Base-by-base conservation (phyloP, 92 coral and sea anemone species). In the Epizoanthus scotinus region DNA sequence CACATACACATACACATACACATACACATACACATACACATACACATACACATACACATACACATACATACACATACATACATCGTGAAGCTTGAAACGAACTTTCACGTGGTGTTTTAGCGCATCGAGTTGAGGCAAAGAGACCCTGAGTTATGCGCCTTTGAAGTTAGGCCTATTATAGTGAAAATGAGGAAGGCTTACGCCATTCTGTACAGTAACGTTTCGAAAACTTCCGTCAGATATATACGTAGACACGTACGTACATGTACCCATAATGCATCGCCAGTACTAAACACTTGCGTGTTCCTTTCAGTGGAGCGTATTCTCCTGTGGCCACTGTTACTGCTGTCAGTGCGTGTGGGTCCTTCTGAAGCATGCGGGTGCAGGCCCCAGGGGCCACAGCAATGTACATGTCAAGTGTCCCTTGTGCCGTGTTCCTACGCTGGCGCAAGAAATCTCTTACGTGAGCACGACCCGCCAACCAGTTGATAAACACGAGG, bases 301-400 rank as follows among this genome's bases (percentile, higher is more conserved):
- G 17, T 24, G 54, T 20, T 57, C 26, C 59, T 82, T 82, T 61
- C 84, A 95, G 99, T 95, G 99, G 99, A 95, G 98, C 87, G 99
- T 95, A 17, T 95, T 93, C 74, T 91, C 94, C 0, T 95, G 99
- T 78, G 99, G 99, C 25, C 99, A 95, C 67, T 95, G 98, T 62
- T 87, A 84, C 22, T 95, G 99, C 85, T 95, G 99, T 54, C 91
- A 91, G 40, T 95, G 99, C 70, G 91, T 90, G 68, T 95, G 99
- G 99, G 99, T 89, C 67, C 92, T 95, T 63, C 86, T 93, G 72
- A 89, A 91, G 40, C 98, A 94, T 53, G 92, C 95, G 22, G 96
- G 95, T 22, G 71, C 90, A 57, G 91, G 94, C 62, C 92, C 96
- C 85, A 79, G 97, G 50, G 68, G 54, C n/a, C 88, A 86, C 52